Conservation (phyloP, 30 jellyfish, hydroid and myxozoan genomes). For the Phacellophora camtschatica region DNA sequence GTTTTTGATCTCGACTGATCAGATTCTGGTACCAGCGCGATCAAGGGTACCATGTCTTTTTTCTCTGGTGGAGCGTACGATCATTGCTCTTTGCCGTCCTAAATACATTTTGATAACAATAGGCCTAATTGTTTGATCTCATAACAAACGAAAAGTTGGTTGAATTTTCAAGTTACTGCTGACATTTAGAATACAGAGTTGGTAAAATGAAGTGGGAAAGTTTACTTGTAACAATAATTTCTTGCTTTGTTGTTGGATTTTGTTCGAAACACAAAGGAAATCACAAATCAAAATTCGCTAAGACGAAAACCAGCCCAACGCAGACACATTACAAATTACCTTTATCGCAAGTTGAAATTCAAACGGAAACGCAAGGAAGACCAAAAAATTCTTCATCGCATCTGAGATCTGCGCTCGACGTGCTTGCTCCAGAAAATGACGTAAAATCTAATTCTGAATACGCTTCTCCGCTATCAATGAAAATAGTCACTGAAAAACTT, state of each 20-base stretch:
- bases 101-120: too few relatives aligned
- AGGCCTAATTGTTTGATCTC: too few relatives aligned
- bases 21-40: slow-evolving; percentile 74
- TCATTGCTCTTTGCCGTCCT: neutral
- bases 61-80: slow-evolving; percentile 47
- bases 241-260: neutral
- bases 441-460: slow-evolving; percentile 5
- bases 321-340: slow-evolving; percentile 14
- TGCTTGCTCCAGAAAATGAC: slow-evolving; percentile 80
- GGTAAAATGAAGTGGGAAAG: neutral
- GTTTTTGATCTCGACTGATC: neutral
- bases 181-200: neutral
- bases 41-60: slow-evolving; percentile 42
- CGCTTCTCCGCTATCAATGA: slow-evolving; percentile 32
- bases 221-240: neutral
- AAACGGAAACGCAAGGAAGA: slow-evolving; percentile 1
- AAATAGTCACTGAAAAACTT: slow-evolving; percentile 40
- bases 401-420: slow-evolving; percentile 79
- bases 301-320: neutral
- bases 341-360: slow-evolving; percentile 33
- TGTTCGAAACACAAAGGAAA: slow-evolving; percentile 32
- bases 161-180: too few relatives aligned
- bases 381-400: slow-evolving; percentile 60
- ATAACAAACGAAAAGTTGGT: too few relatives aligned
- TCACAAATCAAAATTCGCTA: slow-evolving; percentile 1